Percentiles rank a stretch among this genome's conserved stretches.
Conservation (phyloP, 2,888 invertebrate species). For the Drosophila siamana region DNA sequence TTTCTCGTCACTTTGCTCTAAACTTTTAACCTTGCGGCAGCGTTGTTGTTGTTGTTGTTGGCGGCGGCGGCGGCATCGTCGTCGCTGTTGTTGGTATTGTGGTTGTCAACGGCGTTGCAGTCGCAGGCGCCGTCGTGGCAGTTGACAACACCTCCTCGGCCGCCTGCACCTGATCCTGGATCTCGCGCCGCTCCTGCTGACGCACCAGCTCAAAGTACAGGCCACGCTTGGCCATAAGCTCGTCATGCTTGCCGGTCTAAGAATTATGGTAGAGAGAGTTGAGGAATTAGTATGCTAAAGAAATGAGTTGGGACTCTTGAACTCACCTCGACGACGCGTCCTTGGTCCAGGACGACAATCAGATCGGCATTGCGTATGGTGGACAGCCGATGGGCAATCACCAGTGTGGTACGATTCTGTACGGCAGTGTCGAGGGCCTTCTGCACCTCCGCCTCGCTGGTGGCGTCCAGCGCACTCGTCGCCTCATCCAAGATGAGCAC, state of each 20-base stretch:
- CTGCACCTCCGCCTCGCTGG: constrained; percentile 96
- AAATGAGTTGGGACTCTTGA: not conserved
- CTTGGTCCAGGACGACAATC: constrained; percentile 95
- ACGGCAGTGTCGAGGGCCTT: constrained; percentile 93
- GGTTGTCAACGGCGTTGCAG: not conserved
- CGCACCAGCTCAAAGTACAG: constrained; percentile 94
- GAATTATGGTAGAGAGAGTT: constrained; percentile 13
- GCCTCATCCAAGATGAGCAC: constrained; percentile 97
- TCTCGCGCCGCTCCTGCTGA: constrained; percentile 88
- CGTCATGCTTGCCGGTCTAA: constrained; percentile 94
- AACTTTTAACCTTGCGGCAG: constrained; percentile 28
- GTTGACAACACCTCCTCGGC: constrained; percentile 27
- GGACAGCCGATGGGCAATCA: constrained; percentile 97
- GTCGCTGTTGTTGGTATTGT: not conserved
- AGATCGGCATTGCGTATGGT: constrained; percentile 96
- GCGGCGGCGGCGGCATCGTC: too few relatives aligned
- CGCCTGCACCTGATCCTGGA: constrained; percentile 48
- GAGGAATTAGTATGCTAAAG: not conserved
- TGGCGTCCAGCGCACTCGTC: constrained; percentile 96
- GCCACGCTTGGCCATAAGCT: constrained; percentile 91
- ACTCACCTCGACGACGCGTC: constrained; percentile 92
- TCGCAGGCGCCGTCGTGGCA: not conserved
- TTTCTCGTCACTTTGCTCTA: constrained; percentile 36
- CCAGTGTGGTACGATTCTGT: constrained; percentile 94
- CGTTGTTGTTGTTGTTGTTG: not conserved